phyloP scores from a whole-genome alignment of 2,888 invertebrate species.

The Drosophila lacicola region DNA sequence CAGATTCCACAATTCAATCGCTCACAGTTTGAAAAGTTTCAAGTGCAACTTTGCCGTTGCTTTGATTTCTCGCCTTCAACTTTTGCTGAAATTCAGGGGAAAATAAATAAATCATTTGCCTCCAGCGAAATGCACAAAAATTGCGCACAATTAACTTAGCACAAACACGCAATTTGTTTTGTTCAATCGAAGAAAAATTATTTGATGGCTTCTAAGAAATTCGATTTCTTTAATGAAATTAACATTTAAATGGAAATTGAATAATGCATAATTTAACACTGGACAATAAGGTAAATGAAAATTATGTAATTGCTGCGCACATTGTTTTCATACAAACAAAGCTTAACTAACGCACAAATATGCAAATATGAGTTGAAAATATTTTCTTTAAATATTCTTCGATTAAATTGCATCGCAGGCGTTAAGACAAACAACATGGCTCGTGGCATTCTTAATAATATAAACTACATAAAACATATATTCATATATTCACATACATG shows the following conservation, averaged over 20 bases:
- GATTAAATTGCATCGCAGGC: constrained; percentile 12
- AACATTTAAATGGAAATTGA: constrained; percentile 58
- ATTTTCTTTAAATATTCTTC: constrained; percentile 1
- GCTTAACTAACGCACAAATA: constrained; percentile 21
- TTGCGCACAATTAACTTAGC: constrained; percentile 42
- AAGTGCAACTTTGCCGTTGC: constrained; percentile 8
- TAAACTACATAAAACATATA: too few relatives aligned
- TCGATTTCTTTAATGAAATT: constrained; percentile 30
- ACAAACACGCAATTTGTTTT: constrained; percentile 12
- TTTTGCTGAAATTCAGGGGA: constrained; percentile 15
- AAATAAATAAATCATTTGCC: constrained; percentile 17
- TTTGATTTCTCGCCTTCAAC: constrained; percentile 7
- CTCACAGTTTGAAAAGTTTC: constrained; percentile 2
- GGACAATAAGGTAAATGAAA: constrained; percentile 7
- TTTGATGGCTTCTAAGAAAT: background rate
- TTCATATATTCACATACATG: background rate
- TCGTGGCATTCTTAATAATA: background rate
- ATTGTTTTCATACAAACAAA: constrained; percentile 4
- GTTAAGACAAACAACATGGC: constrained; percentile 26
- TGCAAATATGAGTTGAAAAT: constrained; percentile 31
- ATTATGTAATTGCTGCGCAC: constrained; percentile 9
- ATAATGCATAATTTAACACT: constrained; percentile 39
- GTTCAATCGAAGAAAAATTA: constrained; percentile 8
- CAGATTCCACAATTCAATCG: background rate
- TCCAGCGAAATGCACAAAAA: constrained; percentile 23